Evolutionary conservation across 2,888 invertebrate genomes (phyloP), one percentile per base, ranked within the genome.

Genomic region (Pandemis corylana): DNA sequence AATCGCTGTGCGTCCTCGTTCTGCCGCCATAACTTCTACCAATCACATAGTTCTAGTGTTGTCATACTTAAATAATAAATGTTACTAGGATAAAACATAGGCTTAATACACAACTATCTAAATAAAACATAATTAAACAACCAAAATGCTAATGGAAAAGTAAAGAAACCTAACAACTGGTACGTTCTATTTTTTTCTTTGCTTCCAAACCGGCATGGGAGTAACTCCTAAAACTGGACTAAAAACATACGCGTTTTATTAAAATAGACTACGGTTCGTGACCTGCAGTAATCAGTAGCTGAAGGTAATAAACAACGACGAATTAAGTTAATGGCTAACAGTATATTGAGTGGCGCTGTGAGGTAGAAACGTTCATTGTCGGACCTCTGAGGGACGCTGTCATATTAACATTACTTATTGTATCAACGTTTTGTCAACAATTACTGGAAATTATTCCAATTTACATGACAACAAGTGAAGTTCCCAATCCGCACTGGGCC

Each of bases 241-340:
- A 13, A 59, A 66, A 56, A 56, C 53, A 15, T 3, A 56, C 15
- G 13, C 3, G 20, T 2, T 15, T 59, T 59, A 28, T 28, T 59
- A 28, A 59, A 59, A 28, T 59, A 59, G 28, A 59, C 28, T 28
- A 53, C 36, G 41, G 59, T 53, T 61, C 74, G 74, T 74, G 74
- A 74, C 69, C 61, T 10, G 59, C n/a, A 62, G 61, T 65, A 70
- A 74, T 74, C 42, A 74, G 61, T 13, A 9, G 61, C 13, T 49
- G 61, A 20, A 69, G 42, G 64, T 49, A 74, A 74, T 69, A 49
- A 70, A 66, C 53, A 53, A 62, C 59, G 41, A 61, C 49, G 61
- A 69, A 74, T 69, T 51, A 66, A 49, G 61, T 51, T 70, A 64
- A 74, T 66, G 28, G 59, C 59, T 62, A 13, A 4, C 12, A 49